A percentile compares a stretch with the other conserved stretches of the same genome.
These are phyloP conservation scores for Nannoperca obscura DNA, from an alignment of 2,797 vertebrate genomes.

Conservation along the genomic window DNA sequence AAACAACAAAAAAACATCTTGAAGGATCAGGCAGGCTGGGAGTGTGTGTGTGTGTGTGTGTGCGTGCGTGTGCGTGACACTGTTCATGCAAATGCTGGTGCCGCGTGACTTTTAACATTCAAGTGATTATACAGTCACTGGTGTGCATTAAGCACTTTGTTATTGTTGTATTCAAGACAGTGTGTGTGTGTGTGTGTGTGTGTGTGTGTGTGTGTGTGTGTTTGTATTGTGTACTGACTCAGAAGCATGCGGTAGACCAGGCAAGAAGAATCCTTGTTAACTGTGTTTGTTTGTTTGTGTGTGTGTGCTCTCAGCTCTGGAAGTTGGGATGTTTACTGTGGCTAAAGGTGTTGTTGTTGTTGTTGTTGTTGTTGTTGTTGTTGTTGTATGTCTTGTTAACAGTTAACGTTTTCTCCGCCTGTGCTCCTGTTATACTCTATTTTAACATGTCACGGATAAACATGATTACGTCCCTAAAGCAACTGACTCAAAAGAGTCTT, in stretches of 20 bases:
- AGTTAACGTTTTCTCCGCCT: too few relatives aligned
- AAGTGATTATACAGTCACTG: conserved; percentile 56
- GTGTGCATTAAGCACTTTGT: conserved; percentile 49
- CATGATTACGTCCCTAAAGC: neutral
- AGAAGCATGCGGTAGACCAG: conserved; percentile 49
- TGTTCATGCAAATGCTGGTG: conserved; percentile 51
- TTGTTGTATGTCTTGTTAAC: conserved; percentile 35
- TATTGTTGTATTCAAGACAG: conserved; percentile 41
- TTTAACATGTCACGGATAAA: neutral
- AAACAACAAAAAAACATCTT: conserved; percentile 33
- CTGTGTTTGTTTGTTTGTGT: neutral
- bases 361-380: too few relatives aligned
- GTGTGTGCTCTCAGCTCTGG: conserved; percentile 11
- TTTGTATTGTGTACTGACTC: conserved; percentile 30
- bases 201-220: conserved; percentile 41
- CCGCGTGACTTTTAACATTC: conserved; percentile 51
- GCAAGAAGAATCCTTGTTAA: conserved; percentile 54
- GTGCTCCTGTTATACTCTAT: too few relatives aligned
- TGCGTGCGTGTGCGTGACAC: conserved; percentile 21
- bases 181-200: conserved; percentile 40
- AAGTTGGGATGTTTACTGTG: conserved; percentile 12
- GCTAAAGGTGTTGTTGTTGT: conserved; percentile 40
- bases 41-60: conserved; percentile 45
- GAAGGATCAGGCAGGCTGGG: conserved; percentile 38
- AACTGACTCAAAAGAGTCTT: neutral